Evolutionary conservation across 2,888 invertebrate genomes (phyloP), one percentile per base, ranked within the genome.

Genomic region (Phaonia tiefii): DNA sequence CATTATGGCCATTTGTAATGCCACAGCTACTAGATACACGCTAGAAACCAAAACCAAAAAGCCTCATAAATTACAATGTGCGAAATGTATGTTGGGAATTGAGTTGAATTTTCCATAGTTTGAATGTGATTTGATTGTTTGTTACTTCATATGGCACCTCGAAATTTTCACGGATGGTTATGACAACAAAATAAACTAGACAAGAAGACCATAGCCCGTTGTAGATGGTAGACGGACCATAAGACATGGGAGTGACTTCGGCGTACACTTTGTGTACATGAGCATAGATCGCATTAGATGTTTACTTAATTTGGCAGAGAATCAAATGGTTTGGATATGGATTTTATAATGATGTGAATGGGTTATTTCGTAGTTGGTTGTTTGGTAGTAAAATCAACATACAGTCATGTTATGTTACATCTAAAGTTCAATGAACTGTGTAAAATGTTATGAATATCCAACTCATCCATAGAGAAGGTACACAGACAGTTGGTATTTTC

Each of bases 81-180:
- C 60, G 42, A 80, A 70, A 60, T 69, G 25, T 71, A 49, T 67
- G 67, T 67, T 75, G 77, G 77, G 67, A 80, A 77, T 71, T 80
- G 60, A 73, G 25, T 66, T 72, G 58, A 58, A 58, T 71, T 75
- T 58, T 44, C 15, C 39, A 26, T 17, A 67, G 42, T 71, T 76
- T 70, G 69, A 39, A 54, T 67, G 60, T 63, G 37, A 63, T 75
- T 71, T 71, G 56, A 72, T 67, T 72, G 67, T 65, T 58, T 75
- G 56, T 44, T 44, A 60, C 26, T 67, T 60, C n/a, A 54, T 65
- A 67, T 70, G 10, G 49, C 37, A 37, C 60, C 20, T 37, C 60
- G 39, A 10, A 60, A 60, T 60, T 39, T 60, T 60, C 60, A 60
- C 60, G 20, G 17, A 60, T 60, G 60, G 60, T 39, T 60, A 60